A percentile compares a stretch with the other conserved stretches of the same genome.
These are phyloP conservation scores for Potamilus streckersoni DNA, from an alignment of 1,140 invertebrate species.

Conservation along the genomic window DNA sequence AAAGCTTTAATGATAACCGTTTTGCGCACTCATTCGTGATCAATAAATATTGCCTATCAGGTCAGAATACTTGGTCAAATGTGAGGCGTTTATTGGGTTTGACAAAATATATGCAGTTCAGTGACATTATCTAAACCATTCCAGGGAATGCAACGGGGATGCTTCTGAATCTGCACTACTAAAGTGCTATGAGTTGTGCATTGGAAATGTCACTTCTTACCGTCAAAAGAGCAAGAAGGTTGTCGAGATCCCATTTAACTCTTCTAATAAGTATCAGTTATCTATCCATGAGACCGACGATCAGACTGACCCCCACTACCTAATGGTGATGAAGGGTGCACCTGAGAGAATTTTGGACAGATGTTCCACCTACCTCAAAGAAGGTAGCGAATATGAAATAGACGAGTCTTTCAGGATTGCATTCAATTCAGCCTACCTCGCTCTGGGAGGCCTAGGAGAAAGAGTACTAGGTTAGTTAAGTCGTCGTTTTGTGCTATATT, in stretches of 20 bases:
- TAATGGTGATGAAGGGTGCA: constrained; percentile 99
- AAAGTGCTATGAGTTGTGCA: constrained; percentile 95
- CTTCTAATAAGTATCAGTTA: constrained; percentile 98
- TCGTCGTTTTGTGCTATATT: too few relatives aligned
- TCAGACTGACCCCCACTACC: constrained; percentile 86
- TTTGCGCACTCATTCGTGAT: too few relatives aligned
- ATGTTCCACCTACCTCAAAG: constrained; percentile 95
- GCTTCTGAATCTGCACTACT: constrained; percentile 95
- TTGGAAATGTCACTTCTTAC: constrained; percentile 91
- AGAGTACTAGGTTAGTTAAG: constrained; percentile 83
- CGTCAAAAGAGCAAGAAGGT: constrained; percentile 93
- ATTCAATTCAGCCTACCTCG: constrained; percentile 98
- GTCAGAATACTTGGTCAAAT: too few relatives aligned
- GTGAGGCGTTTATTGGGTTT: too few relatives aligned
- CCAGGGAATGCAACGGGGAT: constrained; percentile 78
- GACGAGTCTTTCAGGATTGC: constrained; percentile 98
- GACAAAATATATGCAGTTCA: too few relatives aligned
- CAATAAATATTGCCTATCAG: too few relatives aligned
- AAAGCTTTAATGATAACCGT: too few relatives aligned
- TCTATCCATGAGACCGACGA: constrained; percentile 97
- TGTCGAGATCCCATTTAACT: constrained; percentile 99
- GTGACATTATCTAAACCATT: neutral
- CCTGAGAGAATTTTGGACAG: constrained; percentile 97
- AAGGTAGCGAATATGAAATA: constrained; percentile 93
- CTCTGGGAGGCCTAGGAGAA: constrained; percentile 97